A percentile compares a stretch with the other conserved stretches of the same genome.
These are phyloP conservation scores for Macropus fuliginosus DNA, from an alignment of 2,797 vertebrate genomes.

Conservation along the genomic window DNA sequence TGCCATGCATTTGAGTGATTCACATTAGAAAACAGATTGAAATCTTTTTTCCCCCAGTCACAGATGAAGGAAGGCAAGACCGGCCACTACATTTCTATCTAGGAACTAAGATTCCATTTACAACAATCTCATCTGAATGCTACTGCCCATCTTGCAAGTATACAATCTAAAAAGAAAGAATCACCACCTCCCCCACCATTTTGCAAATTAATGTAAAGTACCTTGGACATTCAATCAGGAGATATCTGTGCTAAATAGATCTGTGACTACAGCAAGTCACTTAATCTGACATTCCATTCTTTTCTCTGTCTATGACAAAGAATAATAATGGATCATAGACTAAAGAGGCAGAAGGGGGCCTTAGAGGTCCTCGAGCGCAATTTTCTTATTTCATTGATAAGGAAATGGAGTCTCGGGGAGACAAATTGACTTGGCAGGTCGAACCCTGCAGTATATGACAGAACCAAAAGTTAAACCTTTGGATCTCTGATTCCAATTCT, in stretches of 20 bases:
- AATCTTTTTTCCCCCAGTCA: neutral
- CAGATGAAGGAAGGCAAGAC: neutral
- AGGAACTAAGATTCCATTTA: neutral
- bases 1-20: neutral
- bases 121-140: neutral
- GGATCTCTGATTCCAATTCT: neutral
- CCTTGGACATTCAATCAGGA: neutral
- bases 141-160: neutral
- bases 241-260: neutral
- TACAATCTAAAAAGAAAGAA: slow-evolving; percentile 27
- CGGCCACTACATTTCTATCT: neutral
- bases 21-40: slow-evolving; percentile 5
- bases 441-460: neutral
- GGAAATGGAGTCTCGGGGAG: neutral
- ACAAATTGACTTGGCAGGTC: neutral
- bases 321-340: neutral
- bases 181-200: neutral
- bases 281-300: neutral
- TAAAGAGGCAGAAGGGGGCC: neutral
- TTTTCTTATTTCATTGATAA: neutral
- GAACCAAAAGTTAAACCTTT: neutral
- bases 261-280: neutral
- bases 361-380: neutral
- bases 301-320: neutral
- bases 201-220: slow-evolving; percentile 10